phyloP scores from a whole-genome alignment of 2,113 vertebrate species.

The Zapornia atra region DNA sequence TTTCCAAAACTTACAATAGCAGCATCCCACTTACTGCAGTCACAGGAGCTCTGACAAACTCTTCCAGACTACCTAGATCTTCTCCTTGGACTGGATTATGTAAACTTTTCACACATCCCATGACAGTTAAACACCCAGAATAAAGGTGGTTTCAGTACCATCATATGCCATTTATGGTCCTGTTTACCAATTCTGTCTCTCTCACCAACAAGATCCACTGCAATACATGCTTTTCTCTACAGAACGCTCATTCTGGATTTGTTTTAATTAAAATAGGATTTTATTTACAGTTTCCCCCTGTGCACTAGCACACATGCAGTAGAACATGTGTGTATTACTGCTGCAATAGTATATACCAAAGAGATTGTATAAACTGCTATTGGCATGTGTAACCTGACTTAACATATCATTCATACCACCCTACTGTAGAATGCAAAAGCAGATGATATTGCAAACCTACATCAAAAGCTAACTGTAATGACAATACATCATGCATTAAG shows the following conservation, averaged over 20 bases:
- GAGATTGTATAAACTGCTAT: background rate
- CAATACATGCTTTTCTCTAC: background rate
- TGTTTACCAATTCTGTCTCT: background rate
- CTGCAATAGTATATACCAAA: background rate
- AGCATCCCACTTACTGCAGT: background rate
- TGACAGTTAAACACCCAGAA: background rate
- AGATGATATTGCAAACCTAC: background rate
- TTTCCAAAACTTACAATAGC: background rate
- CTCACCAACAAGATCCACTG: background rate
- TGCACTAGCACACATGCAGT: background rate
- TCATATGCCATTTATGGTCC: background rate
- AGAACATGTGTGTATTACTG: background rate
- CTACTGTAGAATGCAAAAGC: background rate
- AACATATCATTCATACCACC: background rate
- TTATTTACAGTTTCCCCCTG: background rate
- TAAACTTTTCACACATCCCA: background rate
- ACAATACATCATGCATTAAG: slow-evolving; percentile 8
- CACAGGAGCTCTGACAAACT: background rate
- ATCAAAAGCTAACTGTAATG: background rate
- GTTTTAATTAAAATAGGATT: background rate
- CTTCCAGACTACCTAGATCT: background rate
- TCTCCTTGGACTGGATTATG: background rate
- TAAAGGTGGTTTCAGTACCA: background rate
- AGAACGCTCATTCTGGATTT: background rate
- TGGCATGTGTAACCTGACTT: background rate